Base-by-base conservation (phyloP, 1,140 invertebrate genomes). In the Leptestheria dahalacensis region DNA sequence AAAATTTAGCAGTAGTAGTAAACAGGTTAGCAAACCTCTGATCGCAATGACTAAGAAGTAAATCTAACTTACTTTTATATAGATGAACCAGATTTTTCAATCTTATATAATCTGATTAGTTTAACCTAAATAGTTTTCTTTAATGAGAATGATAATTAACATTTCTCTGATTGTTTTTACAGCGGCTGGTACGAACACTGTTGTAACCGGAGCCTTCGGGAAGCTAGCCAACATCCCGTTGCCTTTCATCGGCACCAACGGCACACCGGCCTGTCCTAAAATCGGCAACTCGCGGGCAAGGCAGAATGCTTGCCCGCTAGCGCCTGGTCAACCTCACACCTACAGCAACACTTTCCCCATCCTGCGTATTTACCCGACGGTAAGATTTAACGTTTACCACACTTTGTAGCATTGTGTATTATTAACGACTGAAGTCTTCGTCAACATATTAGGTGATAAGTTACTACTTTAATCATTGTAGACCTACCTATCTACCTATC, bases 321-420 rank as follows among this genome's bases (percentile, higher is more conserved):
- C 29, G 48, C 46, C 59, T 12, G 64, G 64, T 23, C 21, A 60
- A 23, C 49, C 50, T 12, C 66, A 66, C 62, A 65, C 65, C 12
- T 67, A 67, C 61, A 53, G 61, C n/a, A 67, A 67, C 52, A 64
- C 62, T 28, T 66, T 67, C 61, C 65, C 65, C 3, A 67, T 67
- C 46, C 61, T 63, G 3, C 64, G 63, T 48, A 62, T 61, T 23
- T 67, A 67, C 53, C 66, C 66, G 18, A 61, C 64, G 25, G 66
- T 67, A 64, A 15, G 58, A 2, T 52, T 52, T 24, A 52, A 23
- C 9, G 23, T 29, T 9, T 56, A 56, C n/a, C n/a, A n/a, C n/a
- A n/a, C n/a, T n/a, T n/a, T n/a, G n/a, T n/a, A n/a, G n/a, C n/a
- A n/a, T n/a, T n/a, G n/a, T n/a, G n/a, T n/a, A n/a, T n/a, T n/a